Conservation (phyloP, 2,797 vertebrate genomes). For the Buphagus erythrorhynchus region DNA sequence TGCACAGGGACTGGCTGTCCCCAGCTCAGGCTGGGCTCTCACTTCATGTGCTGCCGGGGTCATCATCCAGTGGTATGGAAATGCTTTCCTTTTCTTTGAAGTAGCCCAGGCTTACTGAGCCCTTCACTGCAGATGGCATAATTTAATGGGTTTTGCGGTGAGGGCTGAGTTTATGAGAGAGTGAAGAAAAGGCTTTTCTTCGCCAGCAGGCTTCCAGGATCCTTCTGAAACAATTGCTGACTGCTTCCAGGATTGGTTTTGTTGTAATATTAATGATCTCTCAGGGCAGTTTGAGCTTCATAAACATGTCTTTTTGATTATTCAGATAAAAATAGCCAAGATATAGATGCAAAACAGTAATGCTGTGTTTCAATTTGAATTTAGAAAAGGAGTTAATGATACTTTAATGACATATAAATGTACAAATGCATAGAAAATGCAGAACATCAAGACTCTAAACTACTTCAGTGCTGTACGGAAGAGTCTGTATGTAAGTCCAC, state of each 20-base stretch:
- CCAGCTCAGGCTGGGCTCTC: background rate
- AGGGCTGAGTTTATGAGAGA: background rate
- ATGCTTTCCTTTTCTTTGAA: background rate
- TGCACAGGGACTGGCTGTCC: rapidly evolving
- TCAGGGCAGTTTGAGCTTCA: background rate
- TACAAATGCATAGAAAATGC: background rate
- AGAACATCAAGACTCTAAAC: background rate
- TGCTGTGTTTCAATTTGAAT: background rate
- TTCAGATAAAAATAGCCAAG: conserved; percentile 34
- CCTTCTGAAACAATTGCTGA: background rate
- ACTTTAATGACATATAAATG: background rate
- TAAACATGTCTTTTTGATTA: background rate
- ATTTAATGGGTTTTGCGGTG: background rate
- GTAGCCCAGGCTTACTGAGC: background rate
- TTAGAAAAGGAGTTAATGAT: background rate
- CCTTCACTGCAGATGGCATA: background rate
- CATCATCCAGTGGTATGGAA: rapidly evolving
- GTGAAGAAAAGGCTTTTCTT: background rate
- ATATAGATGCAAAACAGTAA: background rate
- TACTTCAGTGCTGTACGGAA: background rate
- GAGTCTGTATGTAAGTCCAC: background rate
- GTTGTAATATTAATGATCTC: conserved; percentile 49
- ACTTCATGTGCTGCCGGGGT: rapidly evolving
- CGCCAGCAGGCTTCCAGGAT: background rate
- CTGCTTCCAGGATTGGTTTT: conserved; percentile 2